Base-by-base conservation (phyloP, 2,797 vertebrate genomes). In the Gephyroberyx darwinii region DNA sequence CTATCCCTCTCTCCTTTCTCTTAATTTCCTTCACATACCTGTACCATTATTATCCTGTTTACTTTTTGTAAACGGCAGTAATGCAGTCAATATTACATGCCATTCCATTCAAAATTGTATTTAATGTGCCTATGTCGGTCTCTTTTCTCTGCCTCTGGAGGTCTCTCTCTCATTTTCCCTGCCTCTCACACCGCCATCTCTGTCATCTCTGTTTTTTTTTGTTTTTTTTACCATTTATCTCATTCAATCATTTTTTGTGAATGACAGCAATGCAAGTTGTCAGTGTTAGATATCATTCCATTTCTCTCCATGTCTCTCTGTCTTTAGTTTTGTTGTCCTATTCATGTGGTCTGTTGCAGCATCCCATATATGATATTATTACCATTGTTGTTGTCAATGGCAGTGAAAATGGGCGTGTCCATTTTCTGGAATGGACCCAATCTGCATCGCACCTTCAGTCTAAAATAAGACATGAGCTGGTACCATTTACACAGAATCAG, bases 391-490 rank as follows among this genome's bases (percentile, higher is more conserved):
- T 80, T 47, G 22, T 62, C 8, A 41, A 67, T 73, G 26, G 64
- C 8, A 41, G 67, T 73, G 45, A 83, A 84, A 87, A 92, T 92
- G 88, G 92, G 89, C 76, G 87, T 89, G 89, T 87, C 88, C 82
- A 12, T 83, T 65, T 68, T 78, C 71, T 61, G 52, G 13, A 51
- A 58, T 22, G 19, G 5, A 20, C 17, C 37, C 10, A 7, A 55
- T 16, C 30, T 75, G 60, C 62, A 30, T 76, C 1, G 55, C 75
- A 82, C 69, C 80, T 79, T 77, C 16, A 4, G 19, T 45, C 20
- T 64, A 20, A 69, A 74, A 51, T 33, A 17, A 22, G 7, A 70
- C 30, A 26, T 3, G 8, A 22, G 19, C 8, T 7, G 0, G 2
- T 13, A 41, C 22, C n/a, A 53, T n/a, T 59, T 0, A 9, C 14